A percentile compares a stretch with the other conserved stretches of the same genome.
These are phyloP conservation scores for Rhinoraja longicauda DNA, from an alignment of 2,797 vertebrate species.

Conservation along the genomic window DNA sequence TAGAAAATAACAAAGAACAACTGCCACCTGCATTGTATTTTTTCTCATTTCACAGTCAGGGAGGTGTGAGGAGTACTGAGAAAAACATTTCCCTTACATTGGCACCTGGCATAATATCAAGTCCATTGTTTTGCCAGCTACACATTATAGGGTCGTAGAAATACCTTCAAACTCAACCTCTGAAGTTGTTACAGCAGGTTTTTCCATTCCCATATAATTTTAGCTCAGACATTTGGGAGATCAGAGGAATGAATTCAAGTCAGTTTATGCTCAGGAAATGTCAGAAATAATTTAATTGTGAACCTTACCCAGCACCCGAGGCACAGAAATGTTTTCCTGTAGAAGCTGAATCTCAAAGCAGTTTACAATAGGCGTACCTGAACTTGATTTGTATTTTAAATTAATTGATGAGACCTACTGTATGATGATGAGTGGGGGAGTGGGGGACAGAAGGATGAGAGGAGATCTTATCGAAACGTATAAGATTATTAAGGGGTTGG, in stretches of 20 bases:
- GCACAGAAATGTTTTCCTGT: not conserved
- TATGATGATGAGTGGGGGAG: no score
- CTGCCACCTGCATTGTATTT: not conserved
- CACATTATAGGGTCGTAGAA: not conserved
- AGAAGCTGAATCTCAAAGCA: not conserved
- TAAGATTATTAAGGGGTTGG: no score
- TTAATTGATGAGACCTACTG: not conserved
- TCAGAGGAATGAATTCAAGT: not conserved
- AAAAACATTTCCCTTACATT: not conserved
- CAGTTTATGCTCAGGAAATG: not conserved
- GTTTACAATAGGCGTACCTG: not conserved
- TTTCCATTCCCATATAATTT: not conserved
- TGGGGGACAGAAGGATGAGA: no score
- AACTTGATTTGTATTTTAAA: not conserved
- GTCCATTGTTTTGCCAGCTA: not conserved
- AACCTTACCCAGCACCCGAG: not conserved
- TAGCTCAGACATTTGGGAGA: not conserved
- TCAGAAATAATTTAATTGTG: constrained; percentile 14
- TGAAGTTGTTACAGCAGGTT: not conserved
- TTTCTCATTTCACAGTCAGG: not conserved
- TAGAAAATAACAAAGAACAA: not conserved
- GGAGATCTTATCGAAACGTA: no score
- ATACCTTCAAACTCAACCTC: not conserved
- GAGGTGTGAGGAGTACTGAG: not conserved
- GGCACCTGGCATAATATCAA: not conserved